These are phyloP conservation scores for Carcinoscorpius rotundicauda DNA, from an alignment of 1,140 invertebrate species.

Conservation along the genomic window DNA sequence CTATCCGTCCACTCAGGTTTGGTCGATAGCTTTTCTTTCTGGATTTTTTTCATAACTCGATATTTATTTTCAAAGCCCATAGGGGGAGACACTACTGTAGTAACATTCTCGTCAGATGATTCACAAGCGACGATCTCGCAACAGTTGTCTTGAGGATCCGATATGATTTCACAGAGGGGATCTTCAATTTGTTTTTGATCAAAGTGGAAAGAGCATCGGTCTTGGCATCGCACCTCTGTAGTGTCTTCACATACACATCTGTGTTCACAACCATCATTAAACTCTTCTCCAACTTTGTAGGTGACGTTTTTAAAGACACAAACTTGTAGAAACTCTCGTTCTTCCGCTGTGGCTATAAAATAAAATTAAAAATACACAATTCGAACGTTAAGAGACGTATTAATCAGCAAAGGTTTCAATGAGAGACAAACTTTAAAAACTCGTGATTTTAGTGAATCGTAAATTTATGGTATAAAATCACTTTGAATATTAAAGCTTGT, in stretches of 20 bases:
- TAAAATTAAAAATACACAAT: too few relatives aligned
- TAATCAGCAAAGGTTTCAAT: neutral
- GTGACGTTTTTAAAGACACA: constrained; percentile 12
- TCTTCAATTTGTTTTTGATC: constrained; percentile 1
- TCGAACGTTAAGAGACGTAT: too few relatives aligned
- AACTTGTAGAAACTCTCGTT: neutral
- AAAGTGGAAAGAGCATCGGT: constrained; percentile 14
- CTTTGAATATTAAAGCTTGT: too few relatives aligned
- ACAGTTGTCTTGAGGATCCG: constrained; percentile 53
- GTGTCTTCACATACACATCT: constrained; percentile 26
- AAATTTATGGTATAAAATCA: too few relatives aligned
- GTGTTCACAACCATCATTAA: constrained; percentile 24
- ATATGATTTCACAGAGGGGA: constrained; percentile 19
- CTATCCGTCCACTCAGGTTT: too few relatives aligned
- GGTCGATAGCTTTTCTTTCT: too few relatives aligned
- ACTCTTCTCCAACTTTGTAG: constrained; percentile 26
- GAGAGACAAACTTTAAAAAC: neutral
- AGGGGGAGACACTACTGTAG: neutral
- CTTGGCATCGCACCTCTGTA: constrained; percentile 30
- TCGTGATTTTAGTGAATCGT: neutral
- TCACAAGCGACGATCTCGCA: constrained; percentile 70
- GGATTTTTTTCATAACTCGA: too few relatives aligned
- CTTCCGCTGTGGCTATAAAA: too few relatives aligned
- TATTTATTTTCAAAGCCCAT: too few relatives aligned
- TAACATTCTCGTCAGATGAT: constrained; percentile 41